phyloP scores from a whole-genome alignment of 2,888 invertebrate species.

The Serripes groenlandicus region DNA sequence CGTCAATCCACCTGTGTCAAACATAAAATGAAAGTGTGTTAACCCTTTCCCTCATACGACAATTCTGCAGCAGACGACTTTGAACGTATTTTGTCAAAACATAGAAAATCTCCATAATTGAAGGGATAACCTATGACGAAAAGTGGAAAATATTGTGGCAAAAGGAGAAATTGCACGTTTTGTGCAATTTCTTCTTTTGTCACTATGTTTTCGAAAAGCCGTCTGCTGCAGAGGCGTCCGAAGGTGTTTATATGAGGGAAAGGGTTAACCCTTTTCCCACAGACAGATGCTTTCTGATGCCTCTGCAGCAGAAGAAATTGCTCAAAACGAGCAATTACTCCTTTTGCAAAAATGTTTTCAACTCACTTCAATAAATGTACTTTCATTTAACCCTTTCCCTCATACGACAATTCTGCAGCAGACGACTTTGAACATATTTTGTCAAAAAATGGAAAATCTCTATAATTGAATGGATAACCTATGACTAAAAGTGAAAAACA shows the following conservation, averaged over 20 bases:
- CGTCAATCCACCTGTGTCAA: slow-evolving; percentile 75
- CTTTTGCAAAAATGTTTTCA: background rate
- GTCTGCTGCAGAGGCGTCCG: too few relatives aligned
- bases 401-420: background rate
- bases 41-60: too few relatives aligned
- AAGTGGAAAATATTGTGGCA: background rate
- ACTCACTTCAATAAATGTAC: background rate
- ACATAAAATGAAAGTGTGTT: background rate
- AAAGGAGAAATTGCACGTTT: background rate
- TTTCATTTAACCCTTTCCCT: background rate
- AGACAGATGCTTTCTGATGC: too few relatives aligned
- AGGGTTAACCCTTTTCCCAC: too few relatives aligned
- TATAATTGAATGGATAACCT: background rate
- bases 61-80: background rate
- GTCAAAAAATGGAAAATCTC: background rate
- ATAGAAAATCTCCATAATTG: too few relatives aligned
- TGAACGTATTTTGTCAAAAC: too few relatives aligned
- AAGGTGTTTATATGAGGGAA: too few relatives aligned
- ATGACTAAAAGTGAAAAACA: background rate
- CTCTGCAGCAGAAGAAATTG: background rate
- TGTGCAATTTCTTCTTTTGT: background rate
- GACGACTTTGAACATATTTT: background rate
- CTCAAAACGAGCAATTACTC: background rate
- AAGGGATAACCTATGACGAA: too few relatives aligned
- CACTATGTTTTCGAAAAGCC: background rate